Conservation (phyloP, 2,113 vertebrate species). For the Pseudorhombus dupliciocellatus region DNA sequence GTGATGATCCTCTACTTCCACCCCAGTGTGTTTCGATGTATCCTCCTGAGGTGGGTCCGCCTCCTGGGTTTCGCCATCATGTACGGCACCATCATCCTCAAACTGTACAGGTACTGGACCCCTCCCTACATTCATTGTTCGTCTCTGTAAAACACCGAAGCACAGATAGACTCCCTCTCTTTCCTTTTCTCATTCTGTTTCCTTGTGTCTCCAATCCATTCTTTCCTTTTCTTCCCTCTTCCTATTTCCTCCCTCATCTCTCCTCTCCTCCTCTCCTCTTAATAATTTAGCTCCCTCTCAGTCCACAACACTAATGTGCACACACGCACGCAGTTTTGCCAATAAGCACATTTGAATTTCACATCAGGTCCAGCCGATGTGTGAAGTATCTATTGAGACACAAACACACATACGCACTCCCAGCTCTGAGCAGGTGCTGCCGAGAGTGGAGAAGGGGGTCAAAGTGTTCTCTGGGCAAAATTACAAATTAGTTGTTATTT, state of each 20-base stretch:
- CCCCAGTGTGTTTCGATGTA: constrained; percentile 92
- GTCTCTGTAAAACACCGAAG: not conserved
- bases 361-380: constrained; percentile 34
- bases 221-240: not conserved
- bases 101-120: constrained; percentile 90
- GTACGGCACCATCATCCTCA: constrained; percentile 96
- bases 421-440: constrained; percentile 31
- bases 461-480: constrained; percentile 60
- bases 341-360: constrained; percentile 49
- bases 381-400: constrained; percentile 24
- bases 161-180: not conserved
- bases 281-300: constrained; percentile 32
- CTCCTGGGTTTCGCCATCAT: constrained; percentile 93
- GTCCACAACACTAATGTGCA: constrained; percentile 4
- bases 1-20: constrained; percentile 93
- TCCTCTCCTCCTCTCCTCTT: not conserved
- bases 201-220: not conserved
- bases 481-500: constrained; percentile 46
- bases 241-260: not conserved
- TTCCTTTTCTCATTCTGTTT: not conserved
- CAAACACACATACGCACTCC: constrained; percentile 13
- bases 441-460: constrained; percentile 44
- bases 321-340: not conserved
- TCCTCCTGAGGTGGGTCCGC: constrained; percentile 97
- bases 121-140: too few species aligned